A percentile compares a stretch with the other conserved stretches of the same genome.
phyloP scores from a whole-genome alignment of 2,113 vertebrate species.

The Nyctereutes procyonoides region DNA sequence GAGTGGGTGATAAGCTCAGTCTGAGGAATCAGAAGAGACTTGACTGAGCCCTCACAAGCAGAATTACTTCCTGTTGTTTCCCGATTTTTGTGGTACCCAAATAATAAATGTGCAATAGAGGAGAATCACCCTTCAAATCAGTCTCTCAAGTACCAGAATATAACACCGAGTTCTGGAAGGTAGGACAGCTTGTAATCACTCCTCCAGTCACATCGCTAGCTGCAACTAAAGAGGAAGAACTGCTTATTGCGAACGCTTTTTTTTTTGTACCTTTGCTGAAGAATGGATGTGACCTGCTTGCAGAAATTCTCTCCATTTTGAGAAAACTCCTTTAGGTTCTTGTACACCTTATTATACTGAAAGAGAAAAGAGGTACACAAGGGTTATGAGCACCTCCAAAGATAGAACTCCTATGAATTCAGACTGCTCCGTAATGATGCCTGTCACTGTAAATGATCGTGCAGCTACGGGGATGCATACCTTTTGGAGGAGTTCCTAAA shows the following conservation, averaged over 20 bases:
- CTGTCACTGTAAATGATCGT: not conserved
- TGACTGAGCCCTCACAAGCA: not conserved
- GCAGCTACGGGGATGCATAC: not conserved
- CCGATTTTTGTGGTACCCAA: slow-evolving; percentile 13
- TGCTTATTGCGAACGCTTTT: not conserved
- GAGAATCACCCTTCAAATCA: slow-evolving; percentile 44
- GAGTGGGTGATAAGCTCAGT: not conserved
- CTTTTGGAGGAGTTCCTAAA: slow-evolving; percentile 41
- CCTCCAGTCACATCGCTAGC: not conserved
- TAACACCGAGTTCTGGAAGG: not conserved
- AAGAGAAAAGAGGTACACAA: slow-evolving; percentile 70
- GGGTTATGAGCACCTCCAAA: slow-evolving; percentile 6
- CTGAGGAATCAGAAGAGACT: not conserved
- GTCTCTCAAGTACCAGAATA: slow-evolving; percentile 45
- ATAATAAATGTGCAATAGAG: slow-evolving; percentile 35
- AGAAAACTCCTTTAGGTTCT: slow-evolving; percentile 91
- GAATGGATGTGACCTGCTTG: slow-evolving; percentile 91
- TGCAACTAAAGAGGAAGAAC: not conserved
- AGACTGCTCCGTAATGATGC: not conserved
- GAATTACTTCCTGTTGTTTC: not conserved
- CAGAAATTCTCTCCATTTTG: slow-evolving; percentile 93
- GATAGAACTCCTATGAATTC: not conserved
- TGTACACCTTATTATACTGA: slow-evolving; percentile 92
- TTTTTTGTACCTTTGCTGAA: slow-evolving; percentile 91
- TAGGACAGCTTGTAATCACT: not conserved